Base-by-base conservation (phyloP, 30 jellyfish, hydroid and myxozoan species). In the Pseudorhiza aurosa region DNA sequence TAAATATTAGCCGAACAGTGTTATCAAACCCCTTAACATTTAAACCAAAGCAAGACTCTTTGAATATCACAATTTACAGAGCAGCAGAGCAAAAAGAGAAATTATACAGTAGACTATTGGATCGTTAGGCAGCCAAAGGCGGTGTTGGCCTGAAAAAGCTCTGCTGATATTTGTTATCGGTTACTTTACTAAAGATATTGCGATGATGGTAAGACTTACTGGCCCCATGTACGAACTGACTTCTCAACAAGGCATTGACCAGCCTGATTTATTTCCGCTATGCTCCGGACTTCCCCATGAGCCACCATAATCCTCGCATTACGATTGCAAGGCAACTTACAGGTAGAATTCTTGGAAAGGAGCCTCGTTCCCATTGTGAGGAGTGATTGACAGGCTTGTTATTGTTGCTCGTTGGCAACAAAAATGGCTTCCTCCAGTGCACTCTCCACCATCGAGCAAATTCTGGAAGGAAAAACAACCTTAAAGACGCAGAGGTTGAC, bases 401-500 rank as follows among this genome's bases (percentile, higher is more conserved):
- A 46, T 30, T 42, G 67, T 53, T 10, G 24, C 67, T 53, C 22
- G 14, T 53, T 53, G 67, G 24, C 67, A 53, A 53, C 67, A 53
- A 80, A 75, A 58, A 82, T 82, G 94, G 94, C 94, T 43, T 22
- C 94, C 44, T 42, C 68, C 37, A 71, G 82, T 45, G 81, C 94
- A 30, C 63, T 82, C 19, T 11, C 37, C 22, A 58, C 95, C 25
- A 84, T 84, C 19, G 95, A 84, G 75, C 88, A 85, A 14, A 81
- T 84, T 31, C 72, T 84, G 15, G 88, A 84, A 55, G 95, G 95
- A 6, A 84, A 84, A 72, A 84, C 95, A 1, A 84, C 95, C 9
- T 39, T 84, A 43, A 84, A 72, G 68, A 84, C 95, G 1, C 87
- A 72, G 65, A 44, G 88, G 51, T 51, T 67, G 43, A 25, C 88